Conservation (phyloP, 2,797 vertebrate genomes). For the Enteromius treurensis region DNA sequence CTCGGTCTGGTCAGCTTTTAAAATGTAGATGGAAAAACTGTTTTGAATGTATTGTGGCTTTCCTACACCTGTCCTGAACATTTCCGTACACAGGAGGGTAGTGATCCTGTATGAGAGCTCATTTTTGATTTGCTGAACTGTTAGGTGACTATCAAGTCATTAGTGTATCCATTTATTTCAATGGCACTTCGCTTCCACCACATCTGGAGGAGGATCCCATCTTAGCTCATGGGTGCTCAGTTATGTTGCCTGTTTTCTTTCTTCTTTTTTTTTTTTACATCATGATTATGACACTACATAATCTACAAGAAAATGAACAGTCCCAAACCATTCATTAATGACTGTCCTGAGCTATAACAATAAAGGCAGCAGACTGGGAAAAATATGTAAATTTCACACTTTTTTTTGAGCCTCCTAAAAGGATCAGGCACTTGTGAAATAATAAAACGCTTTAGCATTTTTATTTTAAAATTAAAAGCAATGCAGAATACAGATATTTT, state of each 20-base stretch:
- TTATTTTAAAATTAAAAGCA: not conserved
- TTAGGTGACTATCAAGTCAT: not conserved
- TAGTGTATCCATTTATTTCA: not conserved
- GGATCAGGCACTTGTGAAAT: not conserved
- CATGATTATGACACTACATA: not conserved
- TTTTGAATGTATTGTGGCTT: not conserved
- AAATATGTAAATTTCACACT: not conserved
- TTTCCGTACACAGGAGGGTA: not conserved
- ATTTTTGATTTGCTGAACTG: conserved; percentile 3
- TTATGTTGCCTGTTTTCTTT: not conserved
- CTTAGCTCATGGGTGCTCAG: not conserved
- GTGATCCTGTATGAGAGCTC: not conserved
- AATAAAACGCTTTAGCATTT: not conserved
- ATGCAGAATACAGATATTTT: not conserved
- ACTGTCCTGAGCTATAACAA: not conserved
- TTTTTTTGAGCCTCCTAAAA: not conserved
- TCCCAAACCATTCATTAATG: not conserved
- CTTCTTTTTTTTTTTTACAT: not conserved
- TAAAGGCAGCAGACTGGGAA: not conserved
- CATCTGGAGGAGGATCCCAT: not conserved
- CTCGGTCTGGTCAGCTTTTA: not conserved
- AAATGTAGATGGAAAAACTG: not conserved
- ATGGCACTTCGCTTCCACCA: not conserved
- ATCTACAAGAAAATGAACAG: not conserved
- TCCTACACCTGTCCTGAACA: not conserved